Base-by-base conservation (phyloP, 2,888 invertebrate genomes). In the Bhutanitis thaidina region DNA sequence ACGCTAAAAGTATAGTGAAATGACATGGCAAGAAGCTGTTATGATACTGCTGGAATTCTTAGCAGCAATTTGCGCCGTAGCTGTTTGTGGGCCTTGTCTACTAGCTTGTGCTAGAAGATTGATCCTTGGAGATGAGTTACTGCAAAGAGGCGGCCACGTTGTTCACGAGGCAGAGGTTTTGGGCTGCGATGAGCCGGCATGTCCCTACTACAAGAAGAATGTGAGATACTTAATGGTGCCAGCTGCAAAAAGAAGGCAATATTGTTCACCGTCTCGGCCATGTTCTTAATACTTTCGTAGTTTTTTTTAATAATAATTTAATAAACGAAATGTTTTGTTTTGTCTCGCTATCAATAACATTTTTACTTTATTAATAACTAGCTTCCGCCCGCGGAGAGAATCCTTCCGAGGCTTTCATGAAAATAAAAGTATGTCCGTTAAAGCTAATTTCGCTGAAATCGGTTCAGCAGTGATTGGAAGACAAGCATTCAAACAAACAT, bases 191-290 rank as follows among this genome's bases (percentile, higher is more conserved):
- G 88, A 87, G 55, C 88, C 88, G 3, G 74, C 78, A 7, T 88
- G 88, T 43, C 88, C 88, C 0, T 88, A 88, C 54, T 88, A 88
- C 72, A 86, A 85, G 62, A 84, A 84, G 57, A 88, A 86, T 54
- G 55, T 78, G 8, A 69, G 69, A 30, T 83, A 79, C 47, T 74
- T 88, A 13, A 77, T 86, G 81, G 72, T 87, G n/a, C 84, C 86
- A 0, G 74, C 77, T 1, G 60, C 69, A 1, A 74, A 69, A 54
- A 68, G 81, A 59, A 67, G 80, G 20, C 61, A 55, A 7, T 80
- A 65, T 54, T 64, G 66, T 14, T 80, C 84, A 2, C 84, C 82
- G 7, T 67, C 71, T 10, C 68, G 80, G 41, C 58, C 54, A n/a
- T 62, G 60, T 49, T 46, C 49, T 45, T 63, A 53, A 49, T 43